phyloP scores from a whole-genome alignment of 92 coral and sea anemone genomes.

The Epizoanthus fatuus region DNA sequence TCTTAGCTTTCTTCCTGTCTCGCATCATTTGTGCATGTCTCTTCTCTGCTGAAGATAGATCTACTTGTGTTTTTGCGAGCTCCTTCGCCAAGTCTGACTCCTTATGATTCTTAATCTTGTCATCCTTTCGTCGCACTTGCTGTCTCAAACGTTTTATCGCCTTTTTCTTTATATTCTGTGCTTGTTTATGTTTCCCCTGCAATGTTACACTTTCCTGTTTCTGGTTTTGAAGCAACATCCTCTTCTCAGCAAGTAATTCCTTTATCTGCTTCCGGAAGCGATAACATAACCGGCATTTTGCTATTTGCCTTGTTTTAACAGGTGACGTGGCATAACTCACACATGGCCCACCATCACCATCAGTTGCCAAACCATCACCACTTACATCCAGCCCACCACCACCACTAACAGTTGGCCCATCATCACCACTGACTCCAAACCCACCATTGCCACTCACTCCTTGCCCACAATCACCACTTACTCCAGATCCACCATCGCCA shows the following conservation, averaged over 20 bases:
- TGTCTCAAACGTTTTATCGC: neutral
- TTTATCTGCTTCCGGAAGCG: neutral
- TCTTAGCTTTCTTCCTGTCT: conserved; percentile 4
- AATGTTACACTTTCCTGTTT: conserved; percentile 7
- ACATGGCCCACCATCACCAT: conserved; percentile 14
- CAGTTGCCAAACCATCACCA: conserved; percentile 12
- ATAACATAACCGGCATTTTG: conserved; percentile 8
- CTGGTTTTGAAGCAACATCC: neutral
- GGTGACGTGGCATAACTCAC: conserved; percentile 9
- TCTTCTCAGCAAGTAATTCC: conserved; percentile 11
- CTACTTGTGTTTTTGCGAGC: neutral
- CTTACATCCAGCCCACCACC: neutral
- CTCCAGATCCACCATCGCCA: neutral
- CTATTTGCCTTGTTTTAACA: conserved; percentile 13
- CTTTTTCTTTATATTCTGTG: neutral
- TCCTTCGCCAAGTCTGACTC: conserved; percentile 10
- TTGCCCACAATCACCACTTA: neutral
- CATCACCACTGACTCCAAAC: neutral
- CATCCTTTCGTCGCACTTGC: conserved; percentile 7
- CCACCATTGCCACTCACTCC: neutral
- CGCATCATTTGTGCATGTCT: conserved; percentile 7
- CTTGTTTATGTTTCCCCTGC: conserved; percentile 15
- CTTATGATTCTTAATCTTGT: conserved; percentile 1
- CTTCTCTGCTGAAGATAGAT: conserved; percentile 8
- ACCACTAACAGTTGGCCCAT: neutral